phyloP scores from a whole-genome alignment of 2,888 invertebrate species.

The Dascillus cervinus region DNA sequence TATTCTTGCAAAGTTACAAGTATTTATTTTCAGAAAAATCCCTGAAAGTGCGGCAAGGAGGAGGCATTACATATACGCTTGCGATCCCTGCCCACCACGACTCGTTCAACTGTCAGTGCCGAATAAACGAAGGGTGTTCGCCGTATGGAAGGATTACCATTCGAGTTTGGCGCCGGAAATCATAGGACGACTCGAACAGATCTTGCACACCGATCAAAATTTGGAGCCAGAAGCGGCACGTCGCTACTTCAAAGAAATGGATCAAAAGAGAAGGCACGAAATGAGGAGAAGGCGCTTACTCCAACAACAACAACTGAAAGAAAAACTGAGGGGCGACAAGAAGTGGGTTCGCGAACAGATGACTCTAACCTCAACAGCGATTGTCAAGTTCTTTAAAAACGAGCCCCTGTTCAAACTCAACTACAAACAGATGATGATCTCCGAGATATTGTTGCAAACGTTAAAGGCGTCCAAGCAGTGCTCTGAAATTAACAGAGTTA shows the following conservation, averaged over 20 bases:
- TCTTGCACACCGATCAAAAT: constrained; percentile 30
- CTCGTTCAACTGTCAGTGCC: constrained; percentile 31
- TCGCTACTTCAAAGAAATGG: constrained; percentile 31
- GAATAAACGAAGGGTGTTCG: constrained; percentile 26
- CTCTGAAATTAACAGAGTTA: constrained; percentile 18
- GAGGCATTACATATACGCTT: too few species aligned
- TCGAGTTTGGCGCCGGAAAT: constrained; percentile 24
- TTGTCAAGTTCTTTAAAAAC: constrained; percentile 27
- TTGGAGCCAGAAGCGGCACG: constrained; percentile 31
- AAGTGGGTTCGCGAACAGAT: constrained; percentile 18
- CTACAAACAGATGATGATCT: constrained; percentile 30
- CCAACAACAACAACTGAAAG: constrained; percentile 14
- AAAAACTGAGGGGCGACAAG: constrained; percentile 16
- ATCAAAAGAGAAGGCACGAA: constrained; percentile 20
- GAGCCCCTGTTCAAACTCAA: constrained; percentile 28
- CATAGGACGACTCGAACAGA: constrained; percentile 27
- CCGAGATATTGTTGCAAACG: constrained; percentile 26
- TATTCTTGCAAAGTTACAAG: not conserved
- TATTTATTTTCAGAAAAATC: too few species aligned
- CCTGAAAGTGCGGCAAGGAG: too few species aligned
- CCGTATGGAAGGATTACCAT: constrained; percentile 29
- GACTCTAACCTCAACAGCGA: constrained; percentile 9
- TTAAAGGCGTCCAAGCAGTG: constrained; percentile 13
- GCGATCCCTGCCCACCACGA: constrained; percentile 30
- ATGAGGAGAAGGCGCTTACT: constrained; percentile 7